These are phyloP conservation scores for Notolabrus celidotus DNA, from an alignment of 2,797 vertebrate genomes.

Conservation along the genomic window DNA sequence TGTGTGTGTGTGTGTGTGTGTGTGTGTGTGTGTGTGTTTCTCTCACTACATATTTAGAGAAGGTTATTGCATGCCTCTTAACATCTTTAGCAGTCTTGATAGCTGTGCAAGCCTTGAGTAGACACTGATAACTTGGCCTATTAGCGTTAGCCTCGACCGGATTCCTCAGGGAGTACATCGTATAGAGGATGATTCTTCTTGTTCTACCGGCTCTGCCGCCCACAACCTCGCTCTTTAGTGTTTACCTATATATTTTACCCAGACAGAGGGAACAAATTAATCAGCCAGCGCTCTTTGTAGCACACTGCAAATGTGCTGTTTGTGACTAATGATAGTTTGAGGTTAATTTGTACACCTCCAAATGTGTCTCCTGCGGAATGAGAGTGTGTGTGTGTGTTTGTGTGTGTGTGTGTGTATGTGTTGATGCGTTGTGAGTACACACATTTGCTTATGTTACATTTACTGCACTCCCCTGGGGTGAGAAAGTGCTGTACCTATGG, in stretches of 20 bases:
- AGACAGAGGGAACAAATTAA: constrained; percentile 70
- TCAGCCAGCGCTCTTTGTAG: constrained; percentile 62
- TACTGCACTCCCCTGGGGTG: constrained; percentile 55
- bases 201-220: constrained; percentile 51
- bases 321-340: constrained; percentile 76
- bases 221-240: constrained; percentile 59
- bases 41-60: neutral
- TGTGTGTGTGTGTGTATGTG: neutral
- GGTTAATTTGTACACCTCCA: constrained; percentile 74
- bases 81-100: constrained; percentile 5
- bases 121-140: constrained; percentile 76
- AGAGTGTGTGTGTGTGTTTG: constrained; percentile 36
- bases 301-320: constrained; percentile 56
- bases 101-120: constrained; percentile 41
- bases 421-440: neutral
- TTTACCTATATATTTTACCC: constrained; percentile 71
- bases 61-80: constrained; percentile 1
- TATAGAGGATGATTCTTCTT: constrained; percentile 61
- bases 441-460: constrained; percentile 61
- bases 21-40: constrained; percentile 5
- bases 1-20: no score
- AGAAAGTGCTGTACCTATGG: constrained; percentile 55
- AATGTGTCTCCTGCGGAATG: constrained; percentile 61
- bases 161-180: constrained; percentile 48
- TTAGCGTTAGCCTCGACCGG: constrained; percentile 57